phyloP scores from a whole-genome alignment of 2,888 invertebrate genomes.

The Ochlodes sylvanus region DNA sequence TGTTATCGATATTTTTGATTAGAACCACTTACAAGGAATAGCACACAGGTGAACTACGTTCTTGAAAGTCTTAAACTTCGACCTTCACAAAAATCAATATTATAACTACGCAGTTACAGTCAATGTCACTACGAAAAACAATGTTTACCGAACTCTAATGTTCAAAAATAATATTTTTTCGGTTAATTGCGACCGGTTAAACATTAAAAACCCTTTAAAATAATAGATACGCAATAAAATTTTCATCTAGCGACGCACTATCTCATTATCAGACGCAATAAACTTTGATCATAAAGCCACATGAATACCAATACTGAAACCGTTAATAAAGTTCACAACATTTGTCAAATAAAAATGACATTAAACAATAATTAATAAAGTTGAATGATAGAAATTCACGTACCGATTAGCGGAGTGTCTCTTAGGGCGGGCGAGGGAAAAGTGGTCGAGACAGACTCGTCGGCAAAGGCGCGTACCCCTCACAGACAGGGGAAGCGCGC shows the following conservation, averaged over 20 bases:
- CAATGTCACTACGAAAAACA: conserved; percentile 2
- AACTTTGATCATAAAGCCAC: no score
- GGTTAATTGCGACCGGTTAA: no score
- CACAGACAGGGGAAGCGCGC: conserved; percentile 10
- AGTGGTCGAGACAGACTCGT: conserved; percentile 8
- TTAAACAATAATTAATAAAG: neutral
- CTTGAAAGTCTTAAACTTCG: neutral
- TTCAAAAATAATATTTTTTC: no score
- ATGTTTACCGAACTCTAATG: neutral
- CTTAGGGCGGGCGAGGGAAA: conserved; percentile 18
- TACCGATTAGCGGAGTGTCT: conserved; percentile 15
- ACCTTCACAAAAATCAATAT: conserved; percentile 20
- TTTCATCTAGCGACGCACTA: neutral
- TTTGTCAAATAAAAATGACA: neutral
- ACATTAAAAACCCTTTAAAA: no score
- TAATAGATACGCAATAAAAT: neutral
- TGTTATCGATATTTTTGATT: no score
- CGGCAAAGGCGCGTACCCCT: conserved; percentile 22
- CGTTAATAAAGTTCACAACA: no score
- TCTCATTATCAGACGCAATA: neutral
- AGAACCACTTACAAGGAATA: neutral
- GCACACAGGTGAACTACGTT: neutral
- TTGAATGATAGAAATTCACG: neutral
- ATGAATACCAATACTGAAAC: no score
- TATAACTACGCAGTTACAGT: conserved; percentile 19